Evolutionary conservation across 2,888 invertebrate species (phyloP).

Genomic region (Escarpia spicata): DNA sequence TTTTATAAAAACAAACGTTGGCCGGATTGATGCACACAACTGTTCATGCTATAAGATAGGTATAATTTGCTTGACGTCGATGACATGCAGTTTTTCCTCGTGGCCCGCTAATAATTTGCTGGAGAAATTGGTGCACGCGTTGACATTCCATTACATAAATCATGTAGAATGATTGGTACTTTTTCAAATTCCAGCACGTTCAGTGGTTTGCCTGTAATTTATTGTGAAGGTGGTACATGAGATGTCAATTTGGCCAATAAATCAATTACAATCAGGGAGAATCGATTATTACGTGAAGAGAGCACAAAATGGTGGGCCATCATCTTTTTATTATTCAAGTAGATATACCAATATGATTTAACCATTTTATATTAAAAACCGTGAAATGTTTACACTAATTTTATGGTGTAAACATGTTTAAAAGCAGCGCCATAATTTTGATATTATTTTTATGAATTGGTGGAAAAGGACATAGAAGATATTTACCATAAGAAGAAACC

Average conservation of each 20-base stretch:
- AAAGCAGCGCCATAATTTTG: too few species aligned
- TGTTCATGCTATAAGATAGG: background rate
- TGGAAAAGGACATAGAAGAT: too few species aligned
- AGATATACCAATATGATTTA: too few species aligned
- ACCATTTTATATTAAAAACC: too few species aligned
- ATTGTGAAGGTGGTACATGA: background rate
- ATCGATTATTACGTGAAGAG: too few species aligned
- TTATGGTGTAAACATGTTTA: too few species aligned
- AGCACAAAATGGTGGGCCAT: too few species aligned
- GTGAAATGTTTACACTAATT: too few species aligned
- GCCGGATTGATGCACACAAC: background rate
- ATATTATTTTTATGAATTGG: too few species aligned
- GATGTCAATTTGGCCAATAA: background rate
- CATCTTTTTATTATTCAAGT: too few species aligned
- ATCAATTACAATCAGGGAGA: too few species aligned
- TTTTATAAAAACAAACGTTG: background rate
- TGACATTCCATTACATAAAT: background rate
- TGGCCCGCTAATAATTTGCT: background rate
- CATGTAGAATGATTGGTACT: background rate
- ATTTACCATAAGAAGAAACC: too few species aligned
- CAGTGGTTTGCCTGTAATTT: background rate
- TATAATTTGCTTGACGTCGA: background rate
- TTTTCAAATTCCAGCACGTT: background rate
- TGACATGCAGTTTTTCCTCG: background rate
- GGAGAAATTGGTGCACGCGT: background rate